Evolutionary conservation across 2,113 vertebrate species (phyloP).

Genomic region (Campylomormyrus tamandua): DNA sequence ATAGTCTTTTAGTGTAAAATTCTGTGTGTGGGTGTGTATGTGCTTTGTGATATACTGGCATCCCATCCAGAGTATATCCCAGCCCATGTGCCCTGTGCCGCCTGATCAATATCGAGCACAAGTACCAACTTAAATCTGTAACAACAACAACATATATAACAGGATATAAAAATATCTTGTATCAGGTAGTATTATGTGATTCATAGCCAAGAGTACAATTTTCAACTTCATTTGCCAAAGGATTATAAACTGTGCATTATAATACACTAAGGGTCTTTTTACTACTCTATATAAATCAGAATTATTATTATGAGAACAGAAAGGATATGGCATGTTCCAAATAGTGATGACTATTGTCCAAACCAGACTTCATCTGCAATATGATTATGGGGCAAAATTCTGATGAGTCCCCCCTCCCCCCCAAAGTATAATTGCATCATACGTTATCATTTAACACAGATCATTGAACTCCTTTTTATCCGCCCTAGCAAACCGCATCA

Average conservation of each 20-base stretch:
- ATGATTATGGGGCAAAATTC: constrained; percentile 5
- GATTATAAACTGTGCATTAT: not conserved
- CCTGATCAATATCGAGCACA: not conserved
- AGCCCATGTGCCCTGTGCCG: not conserved
- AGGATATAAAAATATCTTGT: not conserved
- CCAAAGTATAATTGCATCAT: constrained; percentile 45
- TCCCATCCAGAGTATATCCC: not conserved
- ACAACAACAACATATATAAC: not conserved
- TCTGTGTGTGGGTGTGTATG: not conserved
- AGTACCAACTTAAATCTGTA: not conserved
- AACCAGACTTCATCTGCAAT: not conserved
- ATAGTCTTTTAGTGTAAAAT: not conserved
- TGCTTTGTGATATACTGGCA: not conserved
- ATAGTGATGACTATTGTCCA: not conserved
- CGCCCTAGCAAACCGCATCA: constrained; percentile 59
- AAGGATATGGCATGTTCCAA: not conserved
- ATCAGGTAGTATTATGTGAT: not conserved
- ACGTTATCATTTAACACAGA: constrained; percentile 47
- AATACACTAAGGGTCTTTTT: not conserved
- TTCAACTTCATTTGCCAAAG: not conserved
- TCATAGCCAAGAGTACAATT: not conserved
- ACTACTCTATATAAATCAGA: not conserved
- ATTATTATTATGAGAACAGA: constrained; percentile 4
- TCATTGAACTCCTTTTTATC: constrained; percentile 47
- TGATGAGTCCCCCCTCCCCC: not conserved